A percentile compares a stretch with the other conserved stretches of the same genome.
These are phyloP conservation scores for Aphrophora alni DNA, from an alignment of 2,888 invertebrate species.

Conservation along the genomic window DNA sequence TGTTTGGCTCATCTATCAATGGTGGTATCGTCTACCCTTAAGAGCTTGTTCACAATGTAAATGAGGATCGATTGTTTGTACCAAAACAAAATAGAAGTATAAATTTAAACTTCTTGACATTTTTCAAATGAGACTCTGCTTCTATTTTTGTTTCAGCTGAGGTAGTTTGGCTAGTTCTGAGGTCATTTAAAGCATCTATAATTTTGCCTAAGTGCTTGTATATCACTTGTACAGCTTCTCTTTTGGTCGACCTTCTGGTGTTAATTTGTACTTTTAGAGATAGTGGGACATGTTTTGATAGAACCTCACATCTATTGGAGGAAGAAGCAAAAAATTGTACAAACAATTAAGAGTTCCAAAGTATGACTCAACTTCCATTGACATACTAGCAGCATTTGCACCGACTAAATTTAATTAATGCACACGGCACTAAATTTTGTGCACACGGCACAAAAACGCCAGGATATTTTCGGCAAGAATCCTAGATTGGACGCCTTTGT, in stretches of 20 bases:
- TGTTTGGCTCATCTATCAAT: too few relatives aligned
- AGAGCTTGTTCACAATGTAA: background rate
- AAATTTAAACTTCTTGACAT: background rate
- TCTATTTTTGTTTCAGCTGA: background rate
- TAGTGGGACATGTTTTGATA: background rate
- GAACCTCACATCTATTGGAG: background rate
- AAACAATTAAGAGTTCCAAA: background rate
- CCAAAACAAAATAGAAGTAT: background rate
- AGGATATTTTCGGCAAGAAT: conserved; percentile 12
- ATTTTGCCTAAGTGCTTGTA: background rate
- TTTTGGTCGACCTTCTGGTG: background rate
- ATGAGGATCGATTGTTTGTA: background rate
- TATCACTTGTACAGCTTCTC: background rate
- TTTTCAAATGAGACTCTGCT: background rate
- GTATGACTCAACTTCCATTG: background rate
- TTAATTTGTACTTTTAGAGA: background rate
- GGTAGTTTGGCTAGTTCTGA: background rate
- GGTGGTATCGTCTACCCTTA: background rate
- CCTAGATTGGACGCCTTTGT: conserved; percentile 14
- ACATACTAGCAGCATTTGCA: conserved; percentile 7
- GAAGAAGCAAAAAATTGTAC: conserved; percentile 13
- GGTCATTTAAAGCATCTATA: background rate
- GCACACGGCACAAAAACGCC: background rate
- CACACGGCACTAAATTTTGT: background rate
- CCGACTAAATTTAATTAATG: background rate